phyloP scores from a whole-genome alignment of 2,113 vertebrate species.

The Rhinolophus sinicus region DNA sequence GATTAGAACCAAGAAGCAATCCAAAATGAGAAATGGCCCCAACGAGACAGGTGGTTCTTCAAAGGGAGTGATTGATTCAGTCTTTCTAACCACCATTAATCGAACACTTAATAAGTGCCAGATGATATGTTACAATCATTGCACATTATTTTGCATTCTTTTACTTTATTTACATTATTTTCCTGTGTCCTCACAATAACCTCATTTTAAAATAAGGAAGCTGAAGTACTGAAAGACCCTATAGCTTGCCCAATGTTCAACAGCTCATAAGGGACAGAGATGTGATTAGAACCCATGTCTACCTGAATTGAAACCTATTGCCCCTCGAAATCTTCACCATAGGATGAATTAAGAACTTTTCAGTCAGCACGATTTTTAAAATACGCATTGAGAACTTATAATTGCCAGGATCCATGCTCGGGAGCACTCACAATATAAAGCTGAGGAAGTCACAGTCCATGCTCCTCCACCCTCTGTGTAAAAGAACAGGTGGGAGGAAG shows the following conservation, averaged over 20 bases:
- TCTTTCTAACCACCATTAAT: neutral
- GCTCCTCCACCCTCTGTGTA: neutral
- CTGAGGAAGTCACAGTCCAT: neutral
- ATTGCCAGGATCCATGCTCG: neutral
- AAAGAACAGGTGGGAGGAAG: neutral
- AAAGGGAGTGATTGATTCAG: neutral
- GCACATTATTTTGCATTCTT: neutral
- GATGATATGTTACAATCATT: neutral
- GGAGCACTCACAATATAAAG: neutral
- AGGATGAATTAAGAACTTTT: neutral
- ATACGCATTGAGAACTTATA: neutral
- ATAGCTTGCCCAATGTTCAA: neutral
- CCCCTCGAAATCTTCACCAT: neutral
- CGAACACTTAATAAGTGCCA: neutral
- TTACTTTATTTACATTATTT: neutral
- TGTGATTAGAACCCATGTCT: neutral
- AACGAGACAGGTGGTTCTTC: neutral
- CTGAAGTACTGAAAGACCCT: neutral
- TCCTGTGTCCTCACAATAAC: neutral
- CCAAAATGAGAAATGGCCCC: neutral
- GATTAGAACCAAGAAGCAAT: neutral
- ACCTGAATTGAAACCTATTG: neutral
- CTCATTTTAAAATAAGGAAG: neutral
- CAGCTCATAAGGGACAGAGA: neutral
- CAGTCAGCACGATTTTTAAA: neutral